phyloP scores from a whole-genome alignment of 2,113 vertebrate genomes.

The Mastomys coucha region DNA sequence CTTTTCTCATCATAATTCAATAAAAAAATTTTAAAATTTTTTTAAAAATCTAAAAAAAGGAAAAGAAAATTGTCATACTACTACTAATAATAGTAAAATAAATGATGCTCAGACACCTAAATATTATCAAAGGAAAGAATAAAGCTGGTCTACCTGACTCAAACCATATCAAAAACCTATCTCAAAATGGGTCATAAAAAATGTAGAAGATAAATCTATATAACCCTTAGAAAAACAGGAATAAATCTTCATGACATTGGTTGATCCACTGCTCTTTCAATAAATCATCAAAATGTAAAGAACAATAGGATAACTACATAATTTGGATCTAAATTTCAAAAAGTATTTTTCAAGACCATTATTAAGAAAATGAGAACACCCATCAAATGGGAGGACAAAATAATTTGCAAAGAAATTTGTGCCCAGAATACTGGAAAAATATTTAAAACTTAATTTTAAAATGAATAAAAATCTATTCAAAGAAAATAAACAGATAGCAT shows the following conservation, averaged over 20 bases:
- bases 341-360: background rate
- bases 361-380: background rate
- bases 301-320: background rate
- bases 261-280: background rate
- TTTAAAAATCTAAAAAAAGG: no score
- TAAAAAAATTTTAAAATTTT: no score
- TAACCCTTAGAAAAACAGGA: background rate
- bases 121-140: background rate
- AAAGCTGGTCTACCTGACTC: background rate
- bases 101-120: background rate
- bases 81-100: background rate
- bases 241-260: background rate
- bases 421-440: background rate
- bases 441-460: slow-evolving; percentile 18
- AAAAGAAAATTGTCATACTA: background rate
- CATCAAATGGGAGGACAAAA: background rate
- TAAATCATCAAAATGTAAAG: background rate
- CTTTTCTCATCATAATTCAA: no score
- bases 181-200: background rate
- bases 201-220: background rate
- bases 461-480: background rate
- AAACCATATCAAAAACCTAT: background rate
- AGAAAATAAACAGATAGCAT: background rate
- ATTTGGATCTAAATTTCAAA: background rate
- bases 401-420: background rate